A percentile compares a stretch with the other conserved stretches of the same genome.
Conservation (phyloP, 2,888 invertebrate genomes). For the Adela reaumurella region DNA sequence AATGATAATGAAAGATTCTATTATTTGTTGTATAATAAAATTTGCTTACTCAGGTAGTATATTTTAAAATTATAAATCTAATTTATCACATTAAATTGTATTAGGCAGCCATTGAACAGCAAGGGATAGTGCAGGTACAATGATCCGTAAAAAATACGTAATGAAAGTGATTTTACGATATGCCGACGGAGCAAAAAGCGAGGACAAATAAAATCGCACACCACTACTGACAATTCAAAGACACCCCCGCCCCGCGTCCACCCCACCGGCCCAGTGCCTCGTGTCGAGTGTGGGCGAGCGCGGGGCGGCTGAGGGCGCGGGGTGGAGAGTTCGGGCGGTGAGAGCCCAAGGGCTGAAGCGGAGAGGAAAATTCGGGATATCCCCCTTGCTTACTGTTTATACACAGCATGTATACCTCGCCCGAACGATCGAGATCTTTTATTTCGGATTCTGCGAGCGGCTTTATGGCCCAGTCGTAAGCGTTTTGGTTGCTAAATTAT, state of each 20-base stretch:
- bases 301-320: conserved; percentile 16
- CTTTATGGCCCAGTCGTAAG: conserved; percentile 46
- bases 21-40: no score
- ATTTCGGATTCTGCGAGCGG: conserved; percentile 42
- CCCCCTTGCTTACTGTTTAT: conserved; percentile 32
- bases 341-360: conserved; percentile 5
- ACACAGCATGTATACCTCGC: conserved; percentile 48
- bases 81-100: no score
- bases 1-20: no score
- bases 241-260: no score
- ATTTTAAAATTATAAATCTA: no score
- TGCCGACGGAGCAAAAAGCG: background rate
- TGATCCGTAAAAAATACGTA: background rate
- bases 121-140: no score
- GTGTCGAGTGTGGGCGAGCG: conserved; percentile 9
- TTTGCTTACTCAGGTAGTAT: no score
- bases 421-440: conserved; percentile 52
- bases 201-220: background rate
- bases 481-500: conserved; percentile 39
- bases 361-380: conserved; percentile 10
- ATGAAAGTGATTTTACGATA: background rate
- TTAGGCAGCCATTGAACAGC: no score
- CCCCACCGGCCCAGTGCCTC: no score
- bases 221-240: background rate
- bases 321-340: conserved; percentile 8